Conservation (phyloP, 2,888 invertebrate species). For the Mellilla xanthometata region DNA sequence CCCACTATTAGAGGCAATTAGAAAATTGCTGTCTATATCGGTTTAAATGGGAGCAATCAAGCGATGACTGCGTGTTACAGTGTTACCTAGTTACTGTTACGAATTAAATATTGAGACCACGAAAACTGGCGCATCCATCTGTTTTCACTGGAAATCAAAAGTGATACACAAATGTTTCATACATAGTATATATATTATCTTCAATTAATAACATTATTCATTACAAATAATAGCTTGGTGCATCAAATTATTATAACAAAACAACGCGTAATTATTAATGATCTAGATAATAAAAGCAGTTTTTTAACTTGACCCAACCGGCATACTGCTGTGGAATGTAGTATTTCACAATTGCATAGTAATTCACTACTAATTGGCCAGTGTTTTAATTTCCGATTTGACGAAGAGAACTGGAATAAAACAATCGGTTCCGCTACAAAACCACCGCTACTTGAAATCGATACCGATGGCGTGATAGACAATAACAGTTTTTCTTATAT, state of each 20-base stretch:
- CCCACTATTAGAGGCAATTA: slow-evolving; percentile 31
- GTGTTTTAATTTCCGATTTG: slow-evolving; percentile 1
- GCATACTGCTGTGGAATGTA: too few relatives aligned
- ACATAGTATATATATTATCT: too few relatives aligned
- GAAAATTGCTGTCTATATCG: slow-evolving; percentile 32
- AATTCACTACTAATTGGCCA: background rate
- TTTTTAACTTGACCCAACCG: too few relatives aligned
- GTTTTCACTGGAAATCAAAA: slow-evolving; percentile 5
- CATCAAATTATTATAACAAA: too few relatives aligned
- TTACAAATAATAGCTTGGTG: too few relatives aligned
- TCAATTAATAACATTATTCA: too few relatives aligned
- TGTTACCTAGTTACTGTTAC: slow-evolving; percentile 26
- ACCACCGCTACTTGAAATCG: slow-evolving; percentile 19
- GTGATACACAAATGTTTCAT: background rate
- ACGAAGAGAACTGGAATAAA: slow-evolving; percentile 1
- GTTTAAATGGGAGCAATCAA: slow-evolving; percentile 26
- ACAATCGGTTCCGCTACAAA: slow-evolving; percentile 18
- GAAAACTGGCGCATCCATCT: slow-evolving; percentile 9
- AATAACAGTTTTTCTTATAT: slow-evolving; percentile 33
- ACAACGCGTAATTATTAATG: too few relatives aligned
- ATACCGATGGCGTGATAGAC: slow-evolving; percentile 25
- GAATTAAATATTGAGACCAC: slow-evolving; percentile 18
- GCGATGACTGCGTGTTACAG: slow-evolving; percentile 18
- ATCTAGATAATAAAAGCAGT: too few relatives aligned
- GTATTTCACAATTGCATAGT: too few relatives aligned